These are phyloP conservation scores for Protaetia brevitarsis DNA, from an alignment of 1,140 invertebrate genomes.

Conservation along the genomic window DNA sequence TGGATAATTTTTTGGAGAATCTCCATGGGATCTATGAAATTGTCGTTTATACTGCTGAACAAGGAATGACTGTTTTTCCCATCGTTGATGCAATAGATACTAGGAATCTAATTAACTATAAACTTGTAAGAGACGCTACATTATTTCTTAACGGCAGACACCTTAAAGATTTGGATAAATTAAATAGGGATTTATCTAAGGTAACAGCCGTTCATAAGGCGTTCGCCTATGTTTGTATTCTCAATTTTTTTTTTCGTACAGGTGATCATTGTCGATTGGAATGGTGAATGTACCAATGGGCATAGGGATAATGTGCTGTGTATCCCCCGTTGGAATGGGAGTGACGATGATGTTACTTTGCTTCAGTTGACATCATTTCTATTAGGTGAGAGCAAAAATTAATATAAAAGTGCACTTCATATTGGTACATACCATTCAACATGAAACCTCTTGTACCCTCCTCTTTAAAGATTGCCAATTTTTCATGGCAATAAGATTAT, in stretches of 20 bases:
- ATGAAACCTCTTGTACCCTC: too few species aligned
- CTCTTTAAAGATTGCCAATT: too few species aligned
- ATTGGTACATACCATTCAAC: too few species aligned
- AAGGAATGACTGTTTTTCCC: slow-evolving; percentile 75
- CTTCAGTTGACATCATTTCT: slow-evolving; percentile 90
- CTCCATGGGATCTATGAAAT: slow-evolving; percentile 88
- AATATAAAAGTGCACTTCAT: too few species aligned
- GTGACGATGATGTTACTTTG: slow-evolving; percentile 85
- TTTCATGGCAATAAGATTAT: too few species aligned
- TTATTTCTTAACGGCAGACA: slow-evolving; percentile 91
- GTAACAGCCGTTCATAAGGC: too few species aligned
- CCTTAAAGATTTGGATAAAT: slow-evolving; percentile 88
- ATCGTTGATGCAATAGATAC: slow-evolving; percentile 89
- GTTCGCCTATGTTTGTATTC: too few species aligned
- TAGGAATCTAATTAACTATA: slow-evolving; percentile 80
- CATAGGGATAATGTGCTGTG: slow-evolving; percentile 86
- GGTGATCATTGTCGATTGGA: slow-evolving; percentile 98
- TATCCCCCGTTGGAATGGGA: slow-evolving; percentile 89
- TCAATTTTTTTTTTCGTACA: too few species aligned
- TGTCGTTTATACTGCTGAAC: slow-evolving; percentile 92
- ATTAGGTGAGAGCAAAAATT: too few species aligned
- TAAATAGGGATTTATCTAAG: slow-evolving; percentile 91
- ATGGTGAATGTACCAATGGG: slow-evolving; percentile 80
- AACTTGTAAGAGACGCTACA: too few species aligned
- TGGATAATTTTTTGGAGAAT: slow-evolving; percentile 86